Base-by-base conservation (phyloP, 64 coral and sea anemone species). In the Dendronephthya gigantea region DNA sequence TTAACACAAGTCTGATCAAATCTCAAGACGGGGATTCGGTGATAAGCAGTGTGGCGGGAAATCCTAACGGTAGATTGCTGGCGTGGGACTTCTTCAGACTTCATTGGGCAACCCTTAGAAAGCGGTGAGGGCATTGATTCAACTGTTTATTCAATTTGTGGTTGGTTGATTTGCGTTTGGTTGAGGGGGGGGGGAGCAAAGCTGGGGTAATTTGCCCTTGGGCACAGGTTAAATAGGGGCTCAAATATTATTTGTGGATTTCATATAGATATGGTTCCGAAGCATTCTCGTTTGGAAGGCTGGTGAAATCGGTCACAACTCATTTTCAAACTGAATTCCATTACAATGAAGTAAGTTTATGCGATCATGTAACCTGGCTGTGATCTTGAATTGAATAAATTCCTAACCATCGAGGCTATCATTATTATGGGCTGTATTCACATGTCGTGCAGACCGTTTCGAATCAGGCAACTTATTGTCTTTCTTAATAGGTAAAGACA, bases 61-160 rank as follows among this genome's bases (percentile, higher is more conserved):
- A 79, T 33, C 36, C 72, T 0, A 79, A 79, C 36, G 72, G 72
- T 33, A 68, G 90, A 34, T 35, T 50, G 15, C 38, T 91, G 29
- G 65, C 85, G 17, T 91, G 90, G 90, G 43, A 88, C 23, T 91
- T 91, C 86, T 22, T 87, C 12, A 85, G 90, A 70, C 31, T 55
- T 36, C 82, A 91, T 32, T 91, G 90, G 90, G 9, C 82, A 11
- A 79, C 68, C 25, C 35, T 91, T 0, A 50, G 83, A 36, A 72
- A 84, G 79, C 82, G 85, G 90, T 91, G 68, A 66, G 7, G 37
- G 40, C 28, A 12, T 2, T 79, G 30, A 16, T 3, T 12, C 9
- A 79, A 10, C 13, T 79, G 8, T 35, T 35, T 79, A 9, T 35
- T 79, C 0, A 2, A 3, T 79, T 79, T 3, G 4, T 75, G 1